A percentile compares a stretch with the other conserved stretches of the same genome.
phyloP scores from a whole-genome alignment of 2,888 invertebrate species.

The Amblyteles armatorius region DNA sequence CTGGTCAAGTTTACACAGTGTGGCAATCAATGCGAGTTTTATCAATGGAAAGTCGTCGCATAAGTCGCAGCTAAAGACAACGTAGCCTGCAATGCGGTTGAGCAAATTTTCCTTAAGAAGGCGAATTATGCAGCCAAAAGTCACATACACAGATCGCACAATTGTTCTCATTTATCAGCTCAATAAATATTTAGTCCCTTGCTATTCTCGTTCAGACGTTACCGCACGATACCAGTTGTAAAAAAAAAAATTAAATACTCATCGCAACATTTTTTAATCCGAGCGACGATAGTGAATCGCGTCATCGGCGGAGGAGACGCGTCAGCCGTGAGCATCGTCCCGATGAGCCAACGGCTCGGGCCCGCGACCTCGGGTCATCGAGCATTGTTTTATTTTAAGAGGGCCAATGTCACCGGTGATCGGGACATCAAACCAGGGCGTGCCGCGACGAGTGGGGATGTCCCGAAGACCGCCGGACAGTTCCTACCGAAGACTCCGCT shows the following conservation, averaged over 20 bases:
- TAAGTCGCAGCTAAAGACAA: no score
- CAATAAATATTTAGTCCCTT: no score
- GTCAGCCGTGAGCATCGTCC: conserved; percentile 54
- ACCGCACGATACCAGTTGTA: background rate
- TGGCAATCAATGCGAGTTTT: no score
- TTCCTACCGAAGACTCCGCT: conserved; percentile 56
- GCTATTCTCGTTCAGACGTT: background rate
- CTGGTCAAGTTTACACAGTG: no score
- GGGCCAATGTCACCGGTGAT: conserved; percentile 82
- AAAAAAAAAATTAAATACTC: background rate
- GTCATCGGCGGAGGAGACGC: conserved; percentile 34
- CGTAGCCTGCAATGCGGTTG: no score
- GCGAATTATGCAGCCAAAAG: no score
- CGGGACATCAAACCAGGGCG: conserved; percentile 56
- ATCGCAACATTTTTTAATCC: background rate
- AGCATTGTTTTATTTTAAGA: conserved; percentile 76
- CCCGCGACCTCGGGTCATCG: conserved; percentile 70
- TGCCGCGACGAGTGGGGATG: conserved; percentile 49
- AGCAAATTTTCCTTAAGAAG: no score
- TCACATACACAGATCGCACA: no score
- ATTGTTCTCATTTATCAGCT: no score
- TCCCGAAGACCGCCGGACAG: conserved; percentile 28
- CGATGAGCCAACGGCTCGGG: conserved; percentile 65
- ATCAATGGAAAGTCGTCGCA: no score
- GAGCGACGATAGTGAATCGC: conserved; percentile 16